Percentiles rank a stretch among this genome's conserved stretches.
Conservation (phyloP, 2,113 vertebrate genomes). For the Sterrhoptilus dennistouni region DNA sequence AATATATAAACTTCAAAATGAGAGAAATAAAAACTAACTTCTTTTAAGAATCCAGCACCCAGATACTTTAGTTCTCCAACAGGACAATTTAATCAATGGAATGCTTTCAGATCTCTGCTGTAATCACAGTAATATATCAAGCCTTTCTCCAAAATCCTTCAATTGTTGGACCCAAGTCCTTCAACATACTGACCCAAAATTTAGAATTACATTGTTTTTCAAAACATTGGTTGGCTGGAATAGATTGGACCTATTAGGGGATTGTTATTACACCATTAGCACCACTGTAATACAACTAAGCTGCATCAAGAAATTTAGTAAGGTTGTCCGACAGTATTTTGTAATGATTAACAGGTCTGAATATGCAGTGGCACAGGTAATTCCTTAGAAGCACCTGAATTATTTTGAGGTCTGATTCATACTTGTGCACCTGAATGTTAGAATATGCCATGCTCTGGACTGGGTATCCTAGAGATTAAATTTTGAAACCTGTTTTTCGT, state of each 20-base stretch:
- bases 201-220: neutral
- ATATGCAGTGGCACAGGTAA: neutral
- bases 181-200: neutral
- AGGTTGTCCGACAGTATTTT: neutral
- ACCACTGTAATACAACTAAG: neutral
- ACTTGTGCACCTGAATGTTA: neutral
- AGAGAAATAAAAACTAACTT: neutral
- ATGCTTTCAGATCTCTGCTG: neutral
- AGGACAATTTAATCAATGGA: neutral
- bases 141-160: neutral
- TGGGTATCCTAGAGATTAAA: neutral
- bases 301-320: neutral
- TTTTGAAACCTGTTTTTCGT: neutral
- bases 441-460: neutral
- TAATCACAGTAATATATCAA: neutral
- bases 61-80: neutral
- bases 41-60: neutral
- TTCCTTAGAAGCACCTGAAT: neutral
- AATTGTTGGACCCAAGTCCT: neutral
- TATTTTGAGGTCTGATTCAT: neutral
- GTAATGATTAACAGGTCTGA: neutral
- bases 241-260: neutral
- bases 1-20: neutral
- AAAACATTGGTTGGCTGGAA: neutral
- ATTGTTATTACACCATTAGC: neutral